Conservation (phyloP, 2,797 vertebrate genomes). For the Sylvilagus floridanus region DNA sequence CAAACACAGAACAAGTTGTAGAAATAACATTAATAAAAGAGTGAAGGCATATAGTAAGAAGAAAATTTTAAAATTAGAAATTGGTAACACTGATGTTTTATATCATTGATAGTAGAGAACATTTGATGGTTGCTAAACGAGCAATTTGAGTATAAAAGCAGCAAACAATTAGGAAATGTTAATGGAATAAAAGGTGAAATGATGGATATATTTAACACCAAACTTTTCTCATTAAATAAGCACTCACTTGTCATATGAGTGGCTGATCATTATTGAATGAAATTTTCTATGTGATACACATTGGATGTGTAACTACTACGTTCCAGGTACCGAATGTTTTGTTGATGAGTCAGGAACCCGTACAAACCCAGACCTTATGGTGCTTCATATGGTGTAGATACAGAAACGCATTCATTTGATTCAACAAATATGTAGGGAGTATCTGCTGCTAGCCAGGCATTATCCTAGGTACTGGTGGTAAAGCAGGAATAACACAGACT, state of each 20-base stretch:
- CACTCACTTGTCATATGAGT: background rate
- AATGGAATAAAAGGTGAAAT: constrained; percentile 10
- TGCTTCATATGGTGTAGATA: constrained; percentile 5
- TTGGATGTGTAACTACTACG: constrained; percentile 26
- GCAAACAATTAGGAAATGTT: background rate
- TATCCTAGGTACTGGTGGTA: background rate
- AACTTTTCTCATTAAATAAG: background rate
- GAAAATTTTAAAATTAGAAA: background rate
- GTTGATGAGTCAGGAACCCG: background rate
- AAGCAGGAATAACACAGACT: background rate
- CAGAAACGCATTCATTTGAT: constrained; percentile 29
- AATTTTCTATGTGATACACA: constrained; percentile 39
- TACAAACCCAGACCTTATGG: constrained; percentile 2
- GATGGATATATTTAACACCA: background rate
- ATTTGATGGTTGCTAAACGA: constrained; percentile 41
- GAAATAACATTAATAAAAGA: background rate
- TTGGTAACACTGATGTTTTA: background rate
- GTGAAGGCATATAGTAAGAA: constrained; percentile 15
- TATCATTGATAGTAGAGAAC: background rate
- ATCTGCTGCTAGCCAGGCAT: background rate
- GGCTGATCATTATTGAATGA: background rate
- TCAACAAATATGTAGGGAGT: background rate
- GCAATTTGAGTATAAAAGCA: constrained; percentile 43
- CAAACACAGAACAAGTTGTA: background rate
- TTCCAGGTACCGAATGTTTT: constrained; percentile 12